Conservation (phyloP, 2,888 invertebrate species). For the Lepidocyrtinus sp. region DNA sequence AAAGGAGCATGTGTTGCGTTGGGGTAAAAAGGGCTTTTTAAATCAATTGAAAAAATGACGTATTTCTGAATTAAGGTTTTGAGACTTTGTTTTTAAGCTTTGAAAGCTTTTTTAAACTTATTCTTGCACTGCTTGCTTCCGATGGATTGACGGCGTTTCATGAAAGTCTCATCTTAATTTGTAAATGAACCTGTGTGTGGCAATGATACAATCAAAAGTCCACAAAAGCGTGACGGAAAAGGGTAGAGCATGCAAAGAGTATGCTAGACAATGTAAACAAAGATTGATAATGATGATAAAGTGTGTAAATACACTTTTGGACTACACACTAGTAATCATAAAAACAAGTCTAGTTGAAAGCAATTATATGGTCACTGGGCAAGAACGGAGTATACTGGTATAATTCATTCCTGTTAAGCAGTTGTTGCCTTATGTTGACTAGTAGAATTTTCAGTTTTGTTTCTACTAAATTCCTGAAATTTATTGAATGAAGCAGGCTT, state of each 20-base stretch:
- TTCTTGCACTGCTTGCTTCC: neutral
- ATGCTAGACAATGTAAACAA: neutral
- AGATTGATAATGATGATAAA: neutral
- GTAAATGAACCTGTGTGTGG: neutral
- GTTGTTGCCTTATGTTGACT: neutral
- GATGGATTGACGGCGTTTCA: neutral
- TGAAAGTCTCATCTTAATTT: neutral
- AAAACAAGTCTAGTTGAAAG: neutral
- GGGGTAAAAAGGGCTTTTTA: neutral
- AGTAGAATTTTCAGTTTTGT: neutral
- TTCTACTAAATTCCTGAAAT: neutral
- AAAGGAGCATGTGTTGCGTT: neutral
- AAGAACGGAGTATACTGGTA: neutral
- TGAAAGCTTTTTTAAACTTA: neutral
- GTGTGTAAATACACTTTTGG: neutral
- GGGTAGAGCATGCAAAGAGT: neutral
- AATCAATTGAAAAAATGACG: too few species aligned
- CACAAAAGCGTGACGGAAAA: conserved; percentile 12
- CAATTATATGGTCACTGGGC: neutral
- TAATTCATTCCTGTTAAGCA: neutral
- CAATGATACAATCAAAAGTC: neutral
- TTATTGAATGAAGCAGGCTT: neutral
- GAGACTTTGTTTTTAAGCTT: neutral
- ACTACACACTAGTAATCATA: neutral
- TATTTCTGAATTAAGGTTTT: neutral